Evolutionary conservation across 2,797 vertebrate species (phyloP), one percentile per base, ranked within the genome.

Genomic region (Sebastes vulpes): DNA sequence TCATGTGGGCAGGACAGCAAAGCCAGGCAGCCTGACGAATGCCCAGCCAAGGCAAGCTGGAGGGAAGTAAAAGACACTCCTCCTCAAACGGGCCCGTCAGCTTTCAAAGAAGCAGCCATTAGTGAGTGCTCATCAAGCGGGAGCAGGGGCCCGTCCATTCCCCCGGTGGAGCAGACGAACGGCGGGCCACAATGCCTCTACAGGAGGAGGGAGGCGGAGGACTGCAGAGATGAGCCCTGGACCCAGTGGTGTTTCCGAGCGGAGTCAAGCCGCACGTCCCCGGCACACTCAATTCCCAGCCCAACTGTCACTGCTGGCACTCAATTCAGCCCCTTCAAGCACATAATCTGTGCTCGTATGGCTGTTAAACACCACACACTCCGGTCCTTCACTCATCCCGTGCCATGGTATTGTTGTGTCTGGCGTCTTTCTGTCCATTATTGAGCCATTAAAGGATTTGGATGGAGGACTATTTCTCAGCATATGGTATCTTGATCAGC

Each of bases 301-400:
- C 96, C 96, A 97, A 97, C 96, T 97, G 96, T 96, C 96, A 94
- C 88, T 95, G 92, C 94, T 97, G 96, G 96, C 95, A 96, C 91
- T 85, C 88, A 66, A 85, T 84, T 93, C 93, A 92, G 90, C 88
- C 93, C 94, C 93, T 96, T 94, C 94, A 95, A 95, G 95, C 96
- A 94, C 93, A 96, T 95, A 96, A 96, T 96, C 95, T 96, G 94
- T 91, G 93, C 94, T 95, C 92, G 86, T 94, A 93, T 94, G 94
- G 95, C 94, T 93, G 94, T 95, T 96, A 95, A 96, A 92, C 94
- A 93, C 93, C 93, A 94, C 89, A 91, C 73, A 85, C 89, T 83
- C 86, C 72, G 20, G 84, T 90, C 88, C 85, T 79, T 72, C 92
- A 91, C 88, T 95, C 87, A 95, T 93, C 89, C 72, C 65, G 46